These are phyloP conservation scores for Caradrina kadenii DNA, from an alignment of 2,888 invertebrate species.

Conservation along the genomic window DNA sequence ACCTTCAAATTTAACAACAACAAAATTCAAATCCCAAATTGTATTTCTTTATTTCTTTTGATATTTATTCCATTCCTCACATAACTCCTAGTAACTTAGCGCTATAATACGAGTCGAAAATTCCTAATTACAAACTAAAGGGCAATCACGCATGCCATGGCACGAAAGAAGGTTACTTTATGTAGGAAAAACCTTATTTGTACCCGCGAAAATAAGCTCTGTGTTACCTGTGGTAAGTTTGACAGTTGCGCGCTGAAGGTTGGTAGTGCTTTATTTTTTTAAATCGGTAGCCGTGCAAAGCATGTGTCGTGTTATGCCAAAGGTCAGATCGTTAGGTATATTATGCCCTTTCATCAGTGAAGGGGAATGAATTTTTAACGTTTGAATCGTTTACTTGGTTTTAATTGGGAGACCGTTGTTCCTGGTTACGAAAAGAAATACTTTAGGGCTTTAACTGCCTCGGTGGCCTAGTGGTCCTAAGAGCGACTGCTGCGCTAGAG, in stretches of 20 bases:
- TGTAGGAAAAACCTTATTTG: constrained; percentile 61
- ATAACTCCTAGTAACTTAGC: constrained; percentile 60
- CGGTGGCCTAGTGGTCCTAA: too few species aligned
- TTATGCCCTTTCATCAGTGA: constrained; percentile 64
- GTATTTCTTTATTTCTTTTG: constrained; percentile 59
- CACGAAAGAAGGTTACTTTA: constrained; percentile 72
- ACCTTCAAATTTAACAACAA: background rate
- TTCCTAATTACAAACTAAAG: constrained; percentile 78
- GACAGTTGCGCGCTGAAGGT: constrained; percentile 52
- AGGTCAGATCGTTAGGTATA: constrained; percentile 75
- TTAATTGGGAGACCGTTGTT: constrained; percentile 47
- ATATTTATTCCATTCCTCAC: constrained; percentile 59
- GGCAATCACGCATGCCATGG: constrained; percentile 76
- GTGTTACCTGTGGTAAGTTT: constrained; percentile 55
- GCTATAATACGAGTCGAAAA: constrained; percentile 62
- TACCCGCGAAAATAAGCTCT: constrained; percentile 49
- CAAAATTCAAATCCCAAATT: constrained; percentile 33
- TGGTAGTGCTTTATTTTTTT: constrained; percentile 68
- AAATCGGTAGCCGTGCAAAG: constrained; percentile 64
- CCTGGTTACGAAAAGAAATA: constrained; percentile 18
- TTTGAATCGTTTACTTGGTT: constrained; percentile 38
- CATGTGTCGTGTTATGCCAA: constrained; percentile 81
- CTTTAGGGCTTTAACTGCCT: background rate
- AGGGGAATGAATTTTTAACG: constrained; percentile 56
- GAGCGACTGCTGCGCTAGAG: too few species aligned